phyloP scores from a whole-genome alignment of 2,888 invertebrate genomes.

The Brachylomia viminalis region DNA sequence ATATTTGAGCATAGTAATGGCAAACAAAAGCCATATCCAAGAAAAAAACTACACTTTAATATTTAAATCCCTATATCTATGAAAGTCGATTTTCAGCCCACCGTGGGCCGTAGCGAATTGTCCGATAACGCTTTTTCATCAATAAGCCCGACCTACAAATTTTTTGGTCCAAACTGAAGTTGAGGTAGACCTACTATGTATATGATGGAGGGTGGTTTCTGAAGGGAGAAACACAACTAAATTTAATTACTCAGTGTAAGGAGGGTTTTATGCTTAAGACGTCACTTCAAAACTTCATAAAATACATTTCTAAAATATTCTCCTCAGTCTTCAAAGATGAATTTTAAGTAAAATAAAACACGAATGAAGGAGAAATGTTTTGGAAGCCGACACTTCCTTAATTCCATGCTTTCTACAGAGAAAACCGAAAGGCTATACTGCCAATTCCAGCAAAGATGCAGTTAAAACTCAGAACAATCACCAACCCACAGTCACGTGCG shows the following conservation, averaged over 20 bases:
- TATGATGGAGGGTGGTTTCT: constrained; percentile 13
- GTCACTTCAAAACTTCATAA: constrained; percentile 24
- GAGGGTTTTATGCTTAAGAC: constrained; percentile 26
- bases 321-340: background rate
- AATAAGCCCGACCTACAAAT: constrained; percentile 67
- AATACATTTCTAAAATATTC: background rate
- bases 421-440: background rate
- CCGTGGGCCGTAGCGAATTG: constrained; percentile 70
- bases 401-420: background rate
- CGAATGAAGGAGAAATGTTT: background rate
- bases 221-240: constrained; percentile 28
- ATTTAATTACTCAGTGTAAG: constrained; percentile 47
- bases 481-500: constrained; percentile 1
- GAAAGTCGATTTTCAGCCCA: too few relatives aligned
- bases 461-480: constrained; percentile 9
- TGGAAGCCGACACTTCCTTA: background rate
- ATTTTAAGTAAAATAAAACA: constrained; percentile 18
- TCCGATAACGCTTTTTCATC: constrained; percentile 73
- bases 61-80: too few relatives aligned
- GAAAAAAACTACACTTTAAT: too few relatives aligned
- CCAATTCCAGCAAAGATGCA: background rate
- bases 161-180: constrained; percentile 41
- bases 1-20: too few relatives aligned
- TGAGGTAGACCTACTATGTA: constrained; percentile 9
- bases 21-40: too few relatives aligned